Conservation (phyloP, 2,113 vertebrate genomes). For the Ceyx margarethae region DNA sequence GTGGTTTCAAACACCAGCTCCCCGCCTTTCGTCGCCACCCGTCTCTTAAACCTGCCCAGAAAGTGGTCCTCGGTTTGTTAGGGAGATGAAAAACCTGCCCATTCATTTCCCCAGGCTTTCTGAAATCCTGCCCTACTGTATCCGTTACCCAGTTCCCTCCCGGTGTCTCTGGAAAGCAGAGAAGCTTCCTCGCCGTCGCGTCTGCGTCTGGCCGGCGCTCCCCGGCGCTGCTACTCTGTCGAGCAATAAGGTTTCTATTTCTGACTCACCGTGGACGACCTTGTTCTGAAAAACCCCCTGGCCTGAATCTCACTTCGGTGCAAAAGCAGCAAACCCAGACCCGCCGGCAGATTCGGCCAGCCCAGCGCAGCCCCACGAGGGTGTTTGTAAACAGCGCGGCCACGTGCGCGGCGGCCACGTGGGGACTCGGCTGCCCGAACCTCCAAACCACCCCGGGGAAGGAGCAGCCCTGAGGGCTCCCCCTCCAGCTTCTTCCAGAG, state of each 20-base stretch:
- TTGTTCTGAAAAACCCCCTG: not conserved
- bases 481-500: not conserved
- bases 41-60: not conserved
- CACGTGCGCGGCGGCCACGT: not conserved
- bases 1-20: not conserved
- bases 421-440: not conserved
- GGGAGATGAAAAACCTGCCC: not conserved
- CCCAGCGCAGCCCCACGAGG: not conserved
- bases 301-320: not conserved
- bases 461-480: not conserved
- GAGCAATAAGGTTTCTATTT: constrained; percentile 52
- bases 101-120: not conserved
- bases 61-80: not conserved
- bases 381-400: constrained; percentile 68
- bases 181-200: not conserved
- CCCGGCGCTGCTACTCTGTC: constrained; percentile 25
- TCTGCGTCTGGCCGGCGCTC: not conserved
- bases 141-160: not conserved
- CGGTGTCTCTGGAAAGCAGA: not conserved
- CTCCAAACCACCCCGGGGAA: not conserved
- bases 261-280: constrained; percentile 18
- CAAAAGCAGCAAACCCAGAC: not conserved
- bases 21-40: not conserved
- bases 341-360: not conserved
- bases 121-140: not conserved